Percentiles rank a stretch among this genome's conserved stretches.
phyloP scores from a whole-genome alignment of 2,113 vertebrate genomes.

The Dipodomys ordii region DNA sequence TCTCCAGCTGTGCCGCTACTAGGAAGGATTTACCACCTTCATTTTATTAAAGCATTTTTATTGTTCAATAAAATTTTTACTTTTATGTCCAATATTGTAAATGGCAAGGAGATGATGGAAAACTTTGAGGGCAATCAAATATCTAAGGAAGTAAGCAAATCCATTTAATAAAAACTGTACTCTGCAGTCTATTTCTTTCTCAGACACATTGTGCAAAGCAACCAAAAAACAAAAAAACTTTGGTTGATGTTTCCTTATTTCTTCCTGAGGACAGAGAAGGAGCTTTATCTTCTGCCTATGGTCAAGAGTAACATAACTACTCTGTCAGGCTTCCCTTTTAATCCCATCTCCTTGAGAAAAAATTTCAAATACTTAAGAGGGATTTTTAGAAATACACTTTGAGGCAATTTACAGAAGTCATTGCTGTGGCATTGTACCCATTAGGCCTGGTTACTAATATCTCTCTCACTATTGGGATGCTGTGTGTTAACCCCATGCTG shows the following conservation, averaged over 20 bases:
- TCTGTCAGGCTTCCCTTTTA: not conserved
- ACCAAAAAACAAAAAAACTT: not conserved
- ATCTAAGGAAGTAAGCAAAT: conserved; percentile 67
- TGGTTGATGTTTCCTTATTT: not conserved
- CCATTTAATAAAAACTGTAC: conserved; percentile 57
- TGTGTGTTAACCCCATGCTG: not conserved
- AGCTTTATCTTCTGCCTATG: not conserved
- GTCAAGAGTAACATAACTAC: not conserved
- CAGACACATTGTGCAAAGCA: not conserved
- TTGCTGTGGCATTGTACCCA: not conserved
- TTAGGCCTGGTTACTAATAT: not conserved
- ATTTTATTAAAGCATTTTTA: conserved; percentile 78
- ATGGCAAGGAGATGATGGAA: conserved; percentile 64
- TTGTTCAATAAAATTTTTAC: conserved; percentile 74
- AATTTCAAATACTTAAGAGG: not conserved
- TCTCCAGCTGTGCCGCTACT: not conserved
- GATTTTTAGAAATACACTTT: not conserved
- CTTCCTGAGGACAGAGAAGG: not conserved
- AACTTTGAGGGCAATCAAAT: conserved; percentile 62
- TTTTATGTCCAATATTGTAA: conserved; percentile 77
- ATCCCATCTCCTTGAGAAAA: not conserved
- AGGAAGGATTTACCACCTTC: conserved; percentile 68
- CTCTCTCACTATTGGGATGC: not conserved
- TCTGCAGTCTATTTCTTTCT: conserved; percentile 63
- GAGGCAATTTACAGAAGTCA: not conserved